phyloP scores from a whole-genome alignment of 2,113 vertebrate species.

The Abramis brama region DNA sequence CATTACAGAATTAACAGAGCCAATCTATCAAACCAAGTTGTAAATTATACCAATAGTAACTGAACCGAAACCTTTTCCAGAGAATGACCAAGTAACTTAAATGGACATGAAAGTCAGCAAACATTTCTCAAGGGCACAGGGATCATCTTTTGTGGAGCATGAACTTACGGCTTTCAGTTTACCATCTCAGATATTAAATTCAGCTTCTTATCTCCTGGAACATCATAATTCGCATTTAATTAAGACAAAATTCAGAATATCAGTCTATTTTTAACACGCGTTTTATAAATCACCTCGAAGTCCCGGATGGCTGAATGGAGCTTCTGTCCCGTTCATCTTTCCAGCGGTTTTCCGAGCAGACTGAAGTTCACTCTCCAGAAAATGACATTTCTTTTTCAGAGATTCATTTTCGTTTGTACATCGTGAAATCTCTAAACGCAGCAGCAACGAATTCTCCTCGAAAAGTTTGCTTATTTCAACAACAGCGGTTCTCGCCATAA shows the following conservation, averaged over 20 bases:
- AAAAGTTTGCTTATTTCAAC: conserved; percentile 75
- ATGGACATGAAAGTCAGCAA: too few species aligned
- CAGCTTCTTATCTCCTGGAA: background rate
- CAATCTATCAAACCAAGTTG: background rate
- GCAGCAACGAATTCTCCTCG: conserved; percentile 72
- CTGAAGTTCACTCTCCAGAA: conserved; percentile 75
- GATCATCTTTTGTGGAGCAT: background rate
- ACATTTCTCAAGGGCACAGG: background rate
- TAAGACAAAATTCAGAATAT: background rate
- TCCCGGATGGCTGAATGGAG: background rate
- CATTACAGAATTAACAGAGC: too few species aligned
- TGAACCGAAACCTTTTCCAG: background rate
- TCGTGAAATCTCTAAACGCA: conserved; percentile 72
- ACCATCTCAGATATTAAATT: background rate
- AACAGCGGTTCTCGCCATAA: conserved; percentile 72
- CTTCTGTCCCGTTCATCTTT: background rate
- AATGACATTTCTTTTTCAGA: conserved; percentile 73
- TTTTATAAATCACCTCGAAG: background rate
- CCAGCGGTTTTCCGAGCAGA: conserved; percentile 64
- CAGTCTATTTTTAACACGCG: background rate
- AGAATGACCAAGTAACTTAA: background rate
- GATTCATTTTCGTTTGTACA: conserved; percentile 75
- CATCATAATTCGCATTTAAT: background rate
- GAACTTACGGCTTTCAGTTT: background rate
- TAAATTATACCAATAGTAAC: background rate